phyloP scores from a whole-genome alignment of 2,888 invertebrate species.

The Pristionchus mayeri region DNA sequence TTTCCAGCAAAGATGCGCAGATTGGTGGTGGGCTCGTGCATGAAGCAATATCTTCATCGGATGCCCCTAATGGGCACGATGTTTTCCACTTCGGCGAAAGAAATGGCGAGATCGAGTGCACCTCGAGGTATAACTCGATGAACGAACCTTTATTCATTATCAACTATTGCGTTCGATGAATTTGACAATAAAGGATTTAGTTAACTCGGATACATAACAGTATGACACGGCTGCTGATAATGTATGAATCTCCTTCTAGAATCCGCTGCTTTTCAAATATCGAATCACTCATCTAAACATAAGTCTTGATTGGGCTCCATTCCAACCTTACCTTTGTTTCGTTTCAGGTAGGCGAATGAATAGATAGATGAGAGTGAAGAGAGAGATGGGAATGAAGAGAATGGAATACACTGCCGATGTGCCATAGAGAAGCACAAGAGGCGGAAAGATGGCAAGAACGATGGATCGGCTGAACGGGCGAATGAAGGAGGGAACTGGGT shows the following conservation, averaged over 20 bases:
- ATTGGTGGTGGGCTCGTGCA: background rate
- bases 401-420: background rate
- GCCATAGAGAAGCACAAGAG: background rate
- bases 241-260: background rate
- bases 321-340: background rate
- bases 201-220: too few species aligned
- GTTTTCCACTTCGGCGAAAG: background rate
- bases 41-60: background rate
- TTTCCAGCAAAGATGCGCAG: background rate
- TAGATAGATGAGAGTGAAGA: background rate
- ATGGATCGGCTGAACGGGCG: constrained; percentile 42
- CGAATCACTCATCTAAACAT: background rate
- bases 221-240: too few species aligned
- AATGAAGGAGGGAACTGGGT: too few species aligned
- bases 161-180: too few species aligned
- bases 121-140: too few species aligned
- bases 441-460: constrained; percentile 12
- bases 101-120: background rate
- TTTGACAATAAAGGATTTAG: too few species aligned
- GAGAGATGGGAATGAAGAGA: constrained; percentile 35
- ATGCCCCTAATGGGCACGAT: background rate
- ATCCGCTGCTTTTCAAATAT: background rate
- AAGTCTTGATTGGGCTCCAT: background rate
- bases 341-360: background rate
- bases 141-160: too few species aligned